These are phyloP conservation scores for Xiphophorus birchmanni DNA, from an alignment of 2,797 vertebrate species.

Conservation along the genomic window DNA sequence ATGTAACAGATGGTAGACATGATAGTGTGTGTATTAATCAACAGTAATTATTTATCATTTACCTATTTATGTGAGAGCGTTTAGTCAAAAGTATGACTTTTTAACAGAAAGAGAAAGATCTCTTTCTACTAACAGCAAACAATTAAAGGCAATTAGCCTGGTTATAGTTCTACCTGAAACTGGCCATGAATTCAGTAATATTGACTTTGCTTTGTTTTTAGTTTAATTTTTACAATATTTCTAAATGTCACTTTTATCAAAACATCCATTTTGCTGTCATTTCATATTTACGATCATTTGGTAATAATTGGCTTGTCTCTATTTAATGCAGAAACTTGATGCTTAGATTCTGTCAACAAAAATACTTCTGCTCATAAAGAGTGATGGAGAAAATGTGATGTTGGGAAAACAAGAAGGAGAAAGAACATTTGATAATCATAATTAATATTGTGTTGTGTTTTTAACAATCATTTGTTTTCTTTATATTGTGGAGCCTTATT, in stretches of 20 bases:
- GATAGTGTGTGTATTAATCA: conserved; percentile 40
- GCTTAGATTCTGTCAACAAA: background rate
- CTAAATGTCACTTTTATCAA: background rate
- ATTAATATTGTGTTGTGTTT: background rate
- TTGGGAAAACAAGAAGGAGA: background rate
- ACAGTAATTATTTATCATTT: conserved; percentile 17
- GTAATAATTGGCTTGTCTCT: background rate
- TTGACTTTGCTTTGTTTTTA: background rate
- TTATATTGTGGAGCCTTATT: background rate
- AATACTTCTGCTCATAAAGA: background rate
- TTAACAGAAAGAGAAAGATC: background rate
- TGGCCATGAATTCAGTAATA: background rate
- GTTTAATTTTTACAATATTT: background rate
- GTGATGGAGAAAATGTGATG: background rate
- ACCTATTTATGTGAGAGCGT: conserved; percentile 2
- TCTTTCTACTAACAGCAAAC: background rate
- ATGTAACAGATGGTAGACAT: conserved; percentile 11
- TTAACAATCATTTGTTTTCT: background rate
- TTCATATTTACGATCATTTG: background rate
- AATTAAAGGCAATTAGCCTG: background rate
- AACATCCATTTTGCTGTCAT: background rate
- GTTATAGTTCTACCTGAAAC: background rate
- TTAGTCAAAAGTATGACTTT: background rate
- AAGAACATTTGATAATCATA: background rate
- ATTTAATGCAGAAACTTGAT: background rate